Evolutionary conservation across 1,140 invertebrate genomes (phyloP), one percentile per base, ranked within the genome.

Genomic region (Liolophura sinensis): DNA sequence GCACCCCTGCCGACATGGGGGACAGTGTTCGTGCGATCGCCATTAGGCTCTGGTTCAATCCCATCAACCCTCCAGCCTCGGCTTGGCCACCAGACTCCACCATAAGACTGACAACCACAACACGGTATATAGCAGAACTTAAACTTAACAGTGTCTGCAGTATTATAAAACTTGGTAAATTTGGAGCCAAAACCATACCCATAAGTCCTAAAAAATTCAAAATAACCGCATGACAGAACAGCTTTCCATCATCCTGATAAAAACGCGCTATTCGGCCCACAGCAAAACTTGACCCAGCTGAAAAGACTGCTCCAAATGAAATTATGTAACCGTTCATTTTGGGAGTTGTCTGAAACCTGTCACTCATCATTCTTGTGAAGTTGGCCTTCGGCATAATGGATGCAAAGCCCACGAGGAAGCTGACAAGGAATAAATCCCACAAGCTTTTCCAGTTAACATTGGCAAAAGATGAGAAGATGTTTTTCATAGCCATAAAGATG

Each of bases 401-500:
- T 16, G 83, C 76, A 56, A 84, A 80, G 20, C 81, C 81, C 20
- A 84, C 67, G 48, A 84, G 74, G 62, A 86, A 85, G 66, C 80
- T 78, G 18, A 85, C 70, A 4, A 85, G 61, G 66, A 85, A 82
- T 18, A 85, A 67, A 65, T 84, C 80, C 79, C 84, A 82, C 3
- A 82, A 68, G n/a, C 79, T 65, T 22, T 60, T 31, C 82, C 81
- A 83, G 25, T 81, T 67, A n/a, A 83, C 67, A 9, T 78, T 67
- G 48, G 64, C 69, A 51, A 80, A 73, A 24, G 76, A 77, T 46
- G 68, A 52, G 14, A 78, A 22, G n/a, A 80, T 62, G 27, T 68
- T 58, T 31, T 54, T 64, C 9, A 40, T 40, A 40, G 31, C 3
- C 31, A 40, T 40, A 40, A 40, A 40, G 31, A 40, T 40, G 31